phyloP scores from a whole-genome alignment of 2,113 vertebrate species.

The Labeo rohita region DNA sequence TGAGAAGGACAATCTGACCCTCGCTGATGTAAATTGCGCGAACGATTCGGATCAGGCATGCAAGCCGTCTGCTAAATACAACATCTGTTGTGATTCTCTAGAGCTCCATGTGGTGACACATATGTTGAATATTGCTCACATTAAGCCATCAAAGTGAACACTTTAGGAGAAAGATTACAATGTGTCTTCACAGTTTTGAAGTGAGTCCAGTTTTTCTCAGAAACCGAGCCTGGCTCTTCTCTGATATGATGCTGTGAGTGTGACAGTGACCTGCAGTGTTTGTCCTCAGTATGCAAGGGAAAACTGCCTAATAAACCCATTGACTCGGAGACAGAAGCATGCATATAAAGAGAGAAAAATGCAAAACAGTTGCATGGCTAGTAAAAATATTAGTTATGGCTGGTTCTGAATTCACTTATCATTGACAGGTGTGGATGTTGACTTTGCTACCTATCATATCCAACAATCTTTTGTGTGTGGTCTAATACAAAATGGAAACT shows the following conservation, averaged over 20 bases:
- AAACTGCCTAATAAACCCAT: neutral
- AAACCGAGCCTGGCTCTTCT: neutral
- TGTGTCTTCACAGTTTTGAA: neutral
- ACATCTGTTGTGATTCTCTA: neutral
- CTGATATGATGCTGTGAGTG: neutral
- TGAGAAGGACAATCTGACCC: neutral
- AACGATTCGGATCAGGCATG: neutral
- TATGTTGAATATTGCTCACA: neutral
- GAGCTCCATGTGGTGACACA: conserved; percentile 2
- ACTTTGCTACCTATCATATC: neutral
- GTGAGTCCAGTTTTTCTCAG: neutral
- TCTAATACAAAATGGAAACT: neutral
- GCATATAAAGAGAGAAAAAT: too few relatives aligned
- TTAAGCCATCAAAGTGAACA: conserved; percentile 14
- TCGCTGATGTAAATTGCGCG: neutral
- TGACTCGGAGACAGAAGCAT: neutral
- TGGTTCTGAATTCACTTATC: neutral
- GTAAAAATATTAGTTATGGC: neutral
- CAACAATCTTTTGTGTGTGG: neutral
- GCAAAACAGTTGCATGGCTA: neutral
- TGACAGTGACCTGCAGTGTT: neutral
- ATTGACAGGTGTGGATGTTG: neutral
- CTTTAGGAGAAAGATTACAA: neutral
- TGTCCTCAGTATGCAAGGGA: neutral
- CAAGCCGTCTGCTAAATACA: neutral